Evolutionary conservation across 2,113 vertebrate species (phyloP).

Genomic region (Centropus bengalensis): DNA sequence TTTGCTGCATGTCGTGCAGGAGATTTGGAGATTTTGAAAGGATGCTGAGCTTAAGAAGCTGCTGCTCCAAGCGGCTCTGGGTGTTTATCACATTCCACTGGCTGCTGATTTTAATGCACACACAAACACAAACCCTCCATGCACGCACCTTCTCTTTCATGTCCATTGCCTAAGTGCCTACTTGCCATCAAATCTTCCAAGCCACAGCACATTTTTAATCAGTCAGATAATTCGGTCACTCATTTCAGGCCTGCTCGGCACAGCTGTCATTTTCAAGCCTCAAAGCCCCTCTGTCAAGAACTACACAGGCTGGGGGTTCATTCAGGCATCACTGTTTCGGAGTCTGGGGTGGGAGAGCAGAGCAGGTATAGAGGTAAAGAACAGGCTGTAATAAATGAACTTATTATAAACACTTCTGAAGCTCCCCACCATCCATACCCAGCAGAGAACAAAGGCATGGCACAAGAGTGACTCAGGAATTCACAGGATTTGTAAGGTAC

Average conservation of each 20-base stretch:
- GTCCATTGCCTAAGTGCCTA: neutral
- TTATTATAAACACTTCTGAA: constrained; percentile 42
- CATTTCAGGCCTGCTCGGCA: constrained; percentile 15
- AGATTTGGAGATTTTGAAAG: constrained; percentile 39
- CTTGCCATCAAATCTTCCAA: constrained; percentile 27
- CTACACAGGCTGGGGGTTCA: neutral
- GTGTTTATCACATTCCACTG: neutral
- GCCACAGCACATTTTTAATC: constrained; percentile 44
- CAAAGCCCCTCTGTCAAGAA: constrained; percentile 25
- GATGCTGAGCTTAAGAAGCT: constrained; percentile 30
- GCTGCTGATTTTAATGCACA: neutral
- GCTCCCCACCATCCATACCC: neutral
- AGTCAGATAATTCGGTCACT: constrained; percentile 49
- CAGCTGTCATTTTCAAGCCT: constrained; percentile 45
- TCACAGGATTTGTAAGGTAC: constrained; percentile 13
- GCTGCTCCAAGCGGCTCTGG: neutral
- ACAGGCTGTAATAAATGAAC: constrained; percentile 9
- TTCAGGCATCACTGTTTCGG: neutral
- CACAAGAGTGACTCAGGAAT: neutral
- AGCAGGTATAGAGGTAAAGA: neutral
- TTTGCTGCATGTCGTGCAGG: neutral
- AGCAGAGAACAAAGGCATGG: neutral
- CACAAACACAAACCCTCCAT: neutral
- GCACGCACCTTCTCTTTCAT: neutral
- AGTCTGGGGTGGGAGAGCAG: neutral